A percentile compares a stretch with the other conserved stretches of the same genome.
Conservation (phyloP, 2,113 vertebrate species). For the Aspiorhynchus laticeps region DNA sequence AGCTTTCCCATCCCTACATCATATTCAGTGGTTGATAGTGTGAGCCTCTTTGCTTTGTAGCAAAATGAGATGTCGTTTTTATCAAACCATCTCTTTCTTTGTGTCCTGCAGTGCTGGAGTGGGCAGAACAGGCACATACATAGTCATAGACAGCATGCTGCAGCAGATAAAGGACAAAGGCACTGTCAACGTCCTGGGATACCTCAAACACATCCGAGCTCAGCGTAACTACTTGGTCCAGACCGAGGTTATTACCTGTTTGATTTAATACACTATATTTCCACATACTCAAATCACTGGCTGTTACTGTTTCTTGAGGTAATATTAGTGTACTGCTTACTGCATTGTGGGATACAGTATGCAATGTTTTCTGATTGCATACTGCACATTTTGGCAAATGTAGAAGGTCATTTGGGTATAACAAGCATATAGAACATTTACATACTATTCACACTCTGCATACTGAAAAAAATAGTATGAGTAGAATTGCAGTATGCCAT, state of each 20-base stretch:
- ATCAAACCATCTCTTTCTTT: conserved; percentile 37
- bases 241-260: conserved; percentile 87
- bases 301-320: not conserved
- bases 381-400: not conserved
- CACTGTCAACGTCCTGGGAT: conserved; percentile 97
- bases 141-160: conserved; percentile 99
- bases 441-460: not conserved
- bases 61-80: conserved; percentile 41
- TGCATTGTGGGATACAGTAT: not conserved
- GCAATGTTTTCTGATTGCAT: not conserved
- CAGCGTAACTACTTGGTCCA: conserved; percentile 99
- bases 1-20: not conserved
- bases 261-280: not conserved
- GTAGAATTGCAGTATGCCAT: not conserved
- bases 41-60: not conserved
- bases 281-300: not conserved
- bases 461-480: not conserved
- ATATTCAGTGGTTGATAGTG: not conserved
- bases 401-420: not conserved
- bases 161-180: conserved; percentile 99
- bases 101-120: conserved; percentile 86
- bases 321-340: not conserved
- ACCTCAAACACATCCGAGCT: conserved; percentile 98
- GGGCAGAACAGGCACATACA: conserved; percentile 97
- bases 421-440: not conserved